These are phyloP conservation scores for Sorex maritimensis DNA, from an alignment of 2,797 vertebrate species.

Conservation along the genomic window DNA sequence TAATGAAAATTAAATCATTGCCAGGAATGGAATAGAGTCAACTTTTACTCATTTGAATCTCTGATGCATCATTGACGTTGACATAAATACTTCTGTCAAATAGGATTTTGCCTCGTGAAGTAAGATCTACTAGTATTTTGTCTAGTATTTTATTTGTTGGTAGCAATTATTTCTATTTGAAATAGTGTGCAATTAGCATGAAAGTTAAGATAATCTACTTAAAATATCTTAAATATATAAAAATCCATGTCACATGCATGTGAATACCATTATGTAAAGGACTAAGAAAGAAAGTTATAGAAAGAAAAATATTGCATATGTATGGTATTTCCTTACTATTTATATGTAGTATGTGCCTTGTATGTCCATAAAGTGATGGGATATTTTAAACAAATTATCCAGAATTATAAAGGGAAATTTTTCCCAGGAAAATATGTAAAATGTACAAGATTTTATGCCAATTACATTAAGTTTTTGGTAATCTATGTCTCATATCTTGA, in stretches of 20 bases:
- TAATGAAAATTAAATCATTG: constrained; percentile 25
- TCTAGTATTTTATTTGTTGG: constrained; percentile 52
- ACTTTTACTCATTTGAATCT: constrained; percentile 53
- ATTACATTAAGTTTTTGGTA: constrained; percentile 71
- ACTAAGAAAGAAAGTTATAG: constrained; percentile 59
- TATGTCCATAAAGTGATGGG: constrained; percentile 67
- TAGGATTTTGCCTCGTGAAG: not conserved
- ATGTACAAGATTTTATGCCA: constrained; percentile 67
- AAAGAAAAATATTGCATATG: not conserved
- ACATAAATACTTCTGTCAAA: constrained; percentile 37
- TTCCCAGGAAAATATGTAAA: constrained; percentile 68
- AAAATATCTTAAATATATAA: constrained; percentile 69
- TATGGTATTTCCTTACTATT: not conserved
- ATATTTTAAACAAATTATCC: constrained; percentile 73
- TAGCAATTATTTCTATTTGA: constrained; percentile 71
- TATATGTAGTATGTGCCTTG: not conserved
- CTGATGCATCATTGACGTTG: constrained; percentile 47
- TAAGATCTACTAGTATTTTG: too few relatives aligned
- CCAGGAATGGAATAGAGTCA: constrained; percentile 33
- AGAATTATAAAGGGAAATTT: constrained; percentile 66
- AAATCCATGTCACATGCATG: constrained; percentile 54
- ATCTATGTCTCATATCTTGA: constrained; percentile 3
- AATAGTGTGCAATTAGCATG: constrained; percentile 57
- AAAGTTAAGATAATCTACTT: constrained; percentile 69
- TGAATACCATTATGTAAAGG: constrained; percentile 22